These are phyloP conservation scores for Hydropotes inermis DNA, from an alignment of 2,113 vertebrate species.

Conservation along the genomic window DNA sequence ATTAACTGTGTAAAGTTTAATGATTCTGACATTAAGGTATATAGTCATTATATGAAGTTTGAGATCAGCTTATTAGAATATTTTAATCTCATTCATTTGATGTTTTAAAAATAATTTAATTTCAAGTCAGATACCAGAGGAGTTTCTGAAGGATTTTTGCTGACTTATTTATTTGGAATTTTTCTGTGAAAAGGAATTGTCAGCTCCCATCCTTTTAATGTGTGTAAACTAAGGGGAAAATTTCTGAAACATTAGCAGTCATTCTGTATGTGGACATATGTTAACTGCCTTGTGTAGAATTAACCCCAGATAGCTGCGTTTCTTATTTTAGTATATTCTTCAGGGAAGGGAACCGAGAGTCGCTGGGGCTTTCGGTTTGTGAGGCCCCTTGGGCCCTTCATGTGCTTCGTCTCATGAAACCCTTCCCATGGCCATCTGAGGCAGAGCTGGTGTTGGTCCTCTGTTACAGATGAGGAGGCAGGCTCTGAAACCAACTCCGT, in stretches of 20 bases:
- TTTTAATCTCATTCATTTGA: constrained; percentile 25
- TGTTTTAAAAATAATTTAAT: constrained; percentile 29
- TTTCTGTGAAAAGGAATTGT: not conserved
- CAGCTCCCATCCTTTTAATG: constrained; percentile 11
- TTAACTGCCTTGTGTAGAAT: not conserved
- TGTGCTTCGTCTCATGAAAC: not conserved
- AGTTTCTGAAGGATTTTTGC: constrained; percentile 39
- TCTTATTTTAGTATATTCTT: not conserved
- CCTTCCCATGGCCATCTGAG: not conserved
- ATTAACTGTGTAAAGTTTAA: not conserved
- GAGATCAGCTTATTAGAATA: constrained; percentile 25
- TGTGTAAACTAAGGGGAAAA: not conserved
- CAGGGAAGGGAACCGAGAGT: not conserved
- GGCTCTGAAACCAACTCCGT: not conserved
- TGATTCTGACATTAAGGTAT: not conserved
- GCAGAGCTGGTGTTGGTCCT: not conserved
- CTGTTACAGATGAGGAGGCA: not conserved
- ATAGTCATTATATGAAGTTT: not conserved
- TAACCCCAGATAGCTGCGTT: not conserved
- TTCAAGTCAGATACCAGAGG: not conserved
- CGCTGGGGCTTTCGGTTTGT: not conserved
- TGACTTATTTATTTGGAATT: constrained; percentile 22
- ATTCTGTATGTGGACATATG: not conserved
- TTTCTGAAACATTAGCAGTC: not conserved
- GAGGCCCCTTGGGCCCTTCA: not conserved